Evolutionary conservation across 2,113 vertebrate species (phyloP).

Genomic region (Paedocypris sp.): DNA sequence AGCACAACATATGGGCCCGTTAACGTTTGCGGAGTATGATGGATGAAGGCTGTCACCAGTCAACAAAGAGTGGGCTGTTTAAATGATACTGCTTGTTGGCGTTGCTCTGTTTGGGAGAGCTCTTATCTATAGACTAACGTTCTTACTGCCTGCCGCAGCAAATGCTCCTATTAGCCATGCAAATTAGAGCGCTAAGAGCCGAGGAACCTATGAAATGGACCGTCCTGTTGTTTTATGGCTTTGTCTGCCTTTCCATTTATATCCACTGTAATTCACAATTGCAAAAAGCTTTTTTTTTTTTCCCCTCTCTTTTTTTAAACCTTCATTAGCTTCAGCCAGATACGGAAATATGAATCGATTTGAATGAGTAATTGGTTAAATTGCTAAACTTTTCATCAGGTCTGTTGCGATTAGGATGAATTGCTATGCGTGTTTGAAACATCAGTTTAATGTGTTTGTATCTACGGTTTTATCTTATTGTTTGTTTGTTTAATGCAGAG

Average conservation of each 20-base stretch:
- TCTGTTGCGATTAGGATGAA: too few relatives aligned
- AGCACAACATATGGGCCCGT: constrained; percentile 56
- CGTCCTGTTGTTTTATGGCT: constrained; percentile 18
- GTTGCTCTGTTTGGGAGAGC: constrained; percentile 19
- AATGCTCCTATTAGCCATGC: constrained; percentile 32
- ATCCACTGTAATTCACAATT: constrained; percentile 9
- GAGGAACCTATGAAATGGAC: constrained; percentile 4
- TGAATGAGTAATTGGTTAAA: too few relatives aligned
- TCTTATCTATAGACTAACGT: constrained; percentile 6
- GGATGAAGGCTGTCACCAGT: constrained; percentile 54
- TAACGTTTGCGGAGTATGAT: constrained; percentile 55
- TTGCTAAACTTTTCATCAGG: too few relatives aligned
- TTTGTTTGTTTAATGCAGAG: too few relatives aligned
- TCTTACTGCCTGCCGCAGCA: constrained; percentile 1
- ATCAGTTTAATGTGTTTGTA: too few relatives aligned
- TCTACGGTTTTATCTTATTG: too few relatives aligned
- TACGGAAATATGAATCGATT: too few relatives aligned
- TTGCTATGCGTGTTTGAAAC: too few relatives aligned
- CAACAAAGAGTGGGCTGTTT: constrained; percentile 17
- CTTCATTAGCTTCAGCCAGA: too few relatives aligned
- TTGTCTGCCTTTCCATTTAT: constrained; percentile 25
- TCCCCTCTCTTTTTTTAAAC: too few relatives aligned
- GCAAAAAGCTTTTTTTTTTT: too few relatives aligned
- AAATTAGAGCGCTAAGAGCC: constrained; percentile 26
- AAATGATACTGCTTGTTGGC: neutral